Percentiles rank a stretch among this genome's conserved stretches.
These are phyloP conservation scores for Zelleria hepariella DNA, from an alignment of 2,888 invertebrate species.

Conservation along the genomic window DNA sequence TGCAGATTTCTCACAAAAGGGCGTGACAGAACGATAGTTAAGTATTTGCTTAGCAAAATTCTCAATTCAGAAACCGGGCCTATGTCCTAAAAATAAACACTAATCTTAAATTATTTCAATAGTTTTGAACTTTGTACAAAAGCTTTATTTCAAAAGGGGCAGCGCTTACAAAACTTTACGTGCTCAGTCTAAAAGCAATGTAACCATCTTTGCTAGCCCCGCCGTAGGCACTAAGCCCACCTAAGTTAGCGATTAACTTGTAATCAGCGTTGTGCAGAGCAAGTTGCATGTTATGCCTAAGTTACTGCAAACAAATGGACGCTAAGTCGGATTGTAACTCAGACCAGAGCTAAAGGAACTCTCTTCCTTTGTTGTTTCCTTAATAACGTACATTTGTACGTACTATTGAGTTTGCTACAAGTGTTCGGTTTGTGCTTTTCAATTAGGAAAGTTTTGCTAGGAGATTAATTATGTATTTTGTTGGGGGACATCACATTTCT, in stretches of 20 bases:
- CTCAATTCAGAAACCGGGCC: no score
- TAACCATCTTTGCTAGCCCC: no score
- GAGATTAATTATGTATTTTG: neutral
- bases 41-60: no score
- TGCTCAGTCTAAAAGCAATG: no score
- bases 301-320: slow-evolving; percentile 47
- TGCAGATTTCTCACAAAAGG: no score
- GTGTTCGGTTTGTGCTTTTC: neutral
- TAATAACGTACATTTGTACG: slow-evolving; percentile 21
- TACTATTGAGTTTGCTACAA: neutral
- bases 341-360: slow-evolving; percentile 31
- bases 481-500: neutral
- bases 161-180: no score
- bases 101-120: no score
- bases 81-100: no score
- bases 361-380: slow-evolving; percentile 30
- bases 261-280: slow-evolving; percentile 41
- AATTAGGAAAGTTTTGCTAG: neutral
- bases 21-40: no score
- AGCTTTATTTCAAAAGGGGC: no score
- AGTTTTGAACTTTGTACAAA: no score
- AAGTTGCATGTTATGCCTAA: slow-evolving; percentile 28
- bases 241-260: slow-evolving; percentile 49
- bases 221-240: slow-evolving; percentile 10
- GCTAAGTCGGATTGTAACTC: slow-evolving; percentile 47